Base-by-base conservation (phyloP, 2,888 invertebrate species). In the Ophioninae sp. region DNA sequence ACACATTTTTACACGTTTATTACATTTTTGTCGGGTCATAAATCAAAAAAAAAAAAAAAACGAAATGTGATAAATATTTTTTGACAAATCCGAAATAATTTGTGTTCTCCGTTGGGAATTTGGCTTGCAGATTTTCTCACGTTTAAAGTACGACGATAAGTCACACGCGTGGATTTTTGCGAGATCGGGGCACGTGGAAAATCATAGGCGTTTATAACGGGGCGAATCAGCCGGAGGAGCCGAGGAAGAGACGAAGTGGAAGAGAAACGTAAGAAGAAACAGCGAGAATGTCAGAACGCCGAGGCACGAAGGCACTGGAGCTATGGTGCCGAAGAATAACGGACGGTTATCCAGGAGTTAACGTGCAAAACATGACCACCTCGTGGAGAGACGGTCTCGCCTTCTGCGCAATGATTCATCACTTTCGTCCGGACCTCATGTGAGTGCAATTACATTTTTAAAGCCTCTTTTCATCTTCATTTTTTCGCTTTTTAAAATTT, bases 341-440 rank as follows among this genome's bases (percentile, higher is more conserved):
- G 67, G 96, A 96, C 89, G 98, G 98, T 88, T 98, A 98, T 93
- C 95, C 96, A 50, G 97, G 97, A 90, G 98, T 99, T 86, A 96
- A 96, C 92, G 96, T 99, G 88, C 96, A 96, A 87, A 98, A 99
- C 94, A 98, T 99, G 98, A 98, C 98, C 86, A 97, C 98, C 86
- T 98, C 98, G 10, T 99, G 98, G 98, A 95, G 97, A 91, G 96
- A 98, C 94, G 99, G 99, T 80, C 95, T 98, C 87, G 98, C 98
- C 81, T 99, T 99, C 94, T 99, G 98, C 94, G 98, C 98, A 86
- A 95, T 99, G 93, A 98, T 99, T 90, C 98, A 99, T 94, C 97
- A 97, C 93, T 98, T 98, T 94, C 95, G 98, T 91, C 98, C 99
- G 72, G 98, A 99, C 93, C 95, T 99, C 90, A 98, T 99, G 98